Evolutionary conservation across 2,888 invertebrate genomes (phyloP).

Genomic region (Melitaea athalia): DNA sequence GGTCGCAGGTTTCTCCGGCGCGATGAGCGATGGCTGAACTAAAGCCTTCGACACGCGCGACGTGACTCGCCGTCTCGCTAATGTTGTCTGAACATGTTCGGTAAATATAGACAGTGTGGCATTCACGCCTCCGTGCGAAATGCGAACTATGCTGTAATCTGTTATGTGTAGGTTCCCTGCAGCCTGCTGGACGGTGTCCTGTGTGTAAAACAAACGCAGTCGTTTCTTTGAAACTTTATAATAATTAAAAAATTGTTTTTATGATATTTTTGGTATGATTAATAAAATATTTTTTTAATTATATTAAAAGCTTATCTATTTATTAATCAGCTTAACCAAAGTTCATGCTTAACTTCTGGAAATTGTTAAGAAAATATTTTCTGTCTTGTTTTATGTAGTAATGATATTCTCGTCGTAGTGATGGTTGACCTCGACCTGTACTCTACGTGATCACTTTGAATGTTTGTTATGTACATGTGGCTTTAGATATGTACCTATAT

Average conservation of each 20-base stretch:
- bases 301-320: no score
- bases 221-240: background rate
- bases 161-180: background rate
- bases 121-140: slow-evolving; percentile 1
- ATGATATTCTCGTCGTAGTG: background rate
- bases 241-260: background rate
- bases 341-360: no score
- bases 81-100: slow-evolving; percentile 13
- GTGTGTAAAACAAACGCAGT: background rate
- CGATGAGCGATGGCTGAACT: slow-evolving; percentile 22
- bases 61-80: slow-evolving; percentile 19
- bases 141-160: background rate
- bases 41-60: slow-evolving; percentile 10
- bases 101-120: slow-evolving; percentile 6
- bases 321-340: no score
- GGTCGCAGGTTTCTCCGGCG: slow-evolving; percentile 28
- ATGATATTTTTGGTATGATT: background rate
- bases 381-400: no score
- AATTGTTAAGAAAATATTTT: no score
- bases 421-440: background rate
- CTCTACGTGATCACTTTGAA: background rate
- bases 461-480: background rate
- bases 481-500: no score
- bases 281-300: no score
- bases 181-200: background rate